A percentile compares a stretch with the other conserved stretches of the same genome.
phyloP scores from a whole-genome alignment of 2,888 invertebrate species.

The Antitype chi region DNA sequence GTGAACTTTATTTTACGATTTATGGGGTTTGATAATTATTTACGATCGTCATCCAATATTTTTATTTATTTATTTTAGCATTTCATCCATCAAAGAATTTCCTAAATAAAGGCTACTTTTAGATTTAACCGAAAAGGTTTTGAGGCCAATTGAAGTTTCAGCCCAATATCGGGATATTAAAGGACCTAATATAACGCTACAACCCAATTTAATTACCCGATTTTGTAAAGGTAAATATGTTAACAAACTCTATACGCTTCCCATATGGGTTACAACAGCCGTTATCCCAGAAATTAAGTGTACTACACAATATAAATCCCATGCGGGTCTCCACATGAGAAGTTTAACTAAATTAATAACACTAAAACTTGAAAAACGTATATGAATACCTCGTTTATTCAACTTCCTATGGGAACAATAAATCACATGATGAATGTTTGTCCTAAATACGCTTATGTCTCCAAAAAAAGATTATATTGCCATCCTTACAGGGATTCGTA shows the following conservation, averaged over 20 bases:
- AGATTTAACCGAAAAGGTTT: neutral
- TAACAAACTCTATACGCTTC: neutral
- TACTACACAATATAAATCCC: neutral
- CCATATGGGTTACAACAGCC: neutral
- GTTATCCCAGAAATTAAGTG: neutral
- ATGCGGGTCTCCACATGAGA: neutral
- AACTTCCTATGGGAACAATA: conserved; percentile 20
- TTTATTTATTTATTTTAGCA: neutral
- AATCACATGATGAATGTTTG: conserved; percentile 32
- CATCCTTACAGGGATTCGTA: conserved; percentile 39
- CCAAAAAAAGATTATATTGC: conserved; percentile 13
- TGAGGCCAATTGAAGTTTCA: neutral
- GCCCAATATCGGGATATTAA: neutral
- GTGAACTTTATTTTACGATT: conserved; percentile 38
- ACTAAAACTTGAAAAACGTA: neutral
- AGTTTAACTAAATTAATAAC: conserved; percentile 2
- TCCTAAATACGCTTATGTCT: conserved; percentile 24
- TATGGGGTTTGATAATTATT: conserved; percentile 1
- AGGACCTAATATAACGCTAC: neutral
- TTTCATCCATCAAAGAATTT: neutral
- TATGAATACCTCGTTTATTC: neutral
- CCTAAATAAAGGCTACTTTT: neutral
- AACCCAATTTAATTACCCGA: neutral
- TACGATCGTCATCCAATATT: neutral
- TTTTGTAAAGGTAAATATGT: neutral